Evolutionary conservation across 2,113 vertebrate genomes (phyloP), one percentile per base, ranked within the genome.

Genomic region (Orycteropus afer): DNA sequence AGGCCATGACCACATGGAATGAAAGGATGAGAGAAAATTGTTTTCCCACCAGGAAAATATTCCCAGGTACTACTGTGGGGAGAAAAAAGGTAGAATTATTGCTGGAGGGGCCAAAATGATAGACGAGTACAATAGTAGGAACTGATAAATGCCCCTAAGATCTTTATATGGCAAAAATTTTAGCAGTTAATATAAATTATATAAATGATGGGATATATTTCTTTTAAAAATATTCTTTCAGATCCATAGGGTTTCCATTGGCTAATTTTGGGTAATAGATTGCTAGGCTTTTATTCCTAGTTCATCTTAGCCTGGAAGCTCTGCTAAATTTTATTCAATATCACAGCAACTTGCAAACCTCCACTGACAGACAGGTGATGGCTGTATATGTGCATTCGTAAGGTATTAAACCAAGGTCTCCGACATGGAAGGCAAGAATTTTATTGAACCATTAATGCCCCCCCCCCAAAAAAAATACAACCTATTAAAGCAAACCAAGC

Each of bases 211-310:
- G 63, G 32, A 83, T 55, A 55, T 86, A 45, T 51, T 51, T 79
- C 27, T 51, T 51, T 51, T 87, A n/a, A 84, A n/a, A 92, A 23
- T 86, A 69, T 76, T 73, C 5, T 87, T 93, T 34, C 45, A 55
- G 34, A 15, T 37, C 67, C n/a, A 37, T 37, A 37, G n/a, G 18
- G 9, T 69, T 69, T 69, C n/a, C 18, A 23, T 71, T 37, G 37
- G 69, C n/a, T 40, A 40, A 40, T 40, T 71, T 71, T 71, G 22
- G 37, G 69, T 23, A 40, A 37, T 71, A 23, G 69, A 37, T 71
- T 40, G 12, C 37, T 37, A 40, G 37, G 20, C 22, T 7, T 40
- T 37, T n/a, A n/a, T n/a, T n/a, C n/a, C n/a, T n/a, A n/a, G n/a
- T n/a, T n/a, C n/a, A n/a, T 40, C 37, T 65, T 65, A 65, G 7